Conservation (phyloP, 2,113 vertebrate genomes). For the Noctilio leporinus region DNA sequence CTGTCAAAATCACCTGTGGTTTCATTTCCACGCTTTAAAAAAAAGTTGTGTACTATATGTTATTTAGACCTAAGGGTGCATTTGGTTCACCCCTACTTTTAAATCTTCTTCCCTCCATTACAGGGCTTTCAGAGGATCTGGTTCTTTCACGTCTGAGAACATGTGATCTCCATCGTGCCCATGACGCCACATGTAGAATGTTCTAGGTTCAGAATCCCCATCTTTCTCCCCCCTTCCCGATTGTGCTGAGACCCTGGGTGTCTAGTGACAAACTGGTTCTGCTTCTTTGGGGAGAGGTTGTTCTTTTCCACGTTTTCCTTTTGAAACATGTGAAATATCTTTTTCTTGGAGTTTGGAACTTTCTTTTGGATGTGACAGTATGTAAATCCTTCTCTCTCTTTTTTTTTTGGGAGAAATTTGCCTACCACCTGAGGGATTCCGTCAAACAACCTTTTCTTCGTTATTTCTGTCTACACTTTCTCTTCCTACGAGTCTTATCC, state of each 20-base stretch:
- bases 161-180: neutral
- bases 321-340: neutral
- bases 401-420: neutral
- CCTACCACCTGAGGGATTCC: neutral
- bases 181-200: neutral
- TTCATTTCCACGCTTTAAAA: neutral
- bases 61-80: neutral
- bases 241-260: neutral
- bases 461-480: neutral
- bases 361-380: neutral
- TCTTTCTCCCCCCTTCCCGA: neutral
- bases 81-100: neutral
- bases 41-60: neutral
- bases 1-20: neutral
- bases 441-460: neutral
- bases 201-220: neutral
- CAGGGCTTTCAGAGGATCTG: neutral
- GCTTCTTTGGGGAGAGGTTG: neutral
- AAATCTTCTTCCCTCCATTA: neutral
- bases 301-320: neutral
- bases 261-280: neutral
- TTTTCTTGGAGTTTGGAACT: neutral
- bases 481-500: neutral
- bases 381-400: neutral
- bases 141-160: neutral